phyloP scores from a whole-genome alignment of 2,113 vertebrate species.

The Gorilla gorilla region DNA sequence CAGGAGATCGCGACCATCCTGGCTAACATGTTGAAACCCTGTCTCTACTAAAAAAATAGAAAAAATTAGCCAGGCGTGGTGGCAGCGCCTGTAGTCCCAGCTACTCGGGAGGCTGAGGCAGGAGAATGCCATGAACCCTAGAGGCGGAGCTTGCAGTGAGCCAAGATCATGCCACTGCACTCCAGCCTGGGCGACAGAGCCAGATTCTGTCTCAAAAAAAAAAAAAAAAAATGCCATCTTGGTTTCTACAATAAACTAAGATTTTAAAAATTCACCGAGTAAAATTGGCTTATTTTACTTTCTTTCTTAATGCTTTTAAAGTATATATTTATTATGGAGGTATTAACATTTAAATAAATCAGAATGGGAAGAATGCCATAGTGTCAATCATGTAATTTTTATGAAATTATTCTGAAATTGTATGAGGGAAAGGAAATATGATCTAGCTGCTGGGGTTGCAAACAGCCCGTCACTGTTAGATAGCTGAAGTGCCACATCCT shows the following conservation, averaged over 20 bases:
- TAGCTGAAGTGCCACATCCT: constrained; percentile 78
- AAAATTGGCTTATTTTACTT: constrained; percentile 49
- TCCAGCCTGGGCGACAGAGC: too few species aligned
- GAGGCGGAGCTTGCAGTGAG: too few species aligned
- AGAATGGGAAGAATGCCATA: constrained; percentile 63
- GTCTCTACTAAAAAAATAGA: too few species aligned
- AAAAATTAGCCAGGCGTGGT: too few species aligned
- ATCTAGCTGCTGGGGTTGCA: constrained; percentile 77
- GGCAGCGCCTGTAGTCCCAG: too few species aligned
- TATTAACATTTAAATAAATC: constrained; percentile 76
- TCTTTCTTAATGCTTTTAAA: constrained; percentile 74
- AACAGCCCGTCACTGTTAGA: constrained; percentile 66
- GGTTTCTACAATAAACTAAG: neutral
- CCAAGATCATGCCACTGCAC: too few species aligned
- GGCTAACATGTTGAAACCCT: too few species aligned
- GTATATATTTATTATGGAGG: constrained; percentile 62
- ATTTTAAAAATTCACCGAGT: constrained; percentile 63
- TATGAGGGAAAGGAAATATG: constrained; percentile 61
- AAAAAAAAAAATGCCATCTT: neutral
- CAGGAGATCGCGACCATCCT: too few species aligned
- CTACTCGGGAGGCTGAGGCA: too few species aligned
- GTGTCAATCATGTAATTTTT: constrained; percentile 78
- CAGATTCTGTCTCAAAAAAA: too few species aligned
- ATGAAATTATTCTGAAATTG: constrained; percentile 78
- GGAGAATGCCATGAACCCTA: too few species aligned